phyloP scores from a whole-genome alignment of 2,797 vertebrate species.

The Zenarchopterus dispar region DNA sequence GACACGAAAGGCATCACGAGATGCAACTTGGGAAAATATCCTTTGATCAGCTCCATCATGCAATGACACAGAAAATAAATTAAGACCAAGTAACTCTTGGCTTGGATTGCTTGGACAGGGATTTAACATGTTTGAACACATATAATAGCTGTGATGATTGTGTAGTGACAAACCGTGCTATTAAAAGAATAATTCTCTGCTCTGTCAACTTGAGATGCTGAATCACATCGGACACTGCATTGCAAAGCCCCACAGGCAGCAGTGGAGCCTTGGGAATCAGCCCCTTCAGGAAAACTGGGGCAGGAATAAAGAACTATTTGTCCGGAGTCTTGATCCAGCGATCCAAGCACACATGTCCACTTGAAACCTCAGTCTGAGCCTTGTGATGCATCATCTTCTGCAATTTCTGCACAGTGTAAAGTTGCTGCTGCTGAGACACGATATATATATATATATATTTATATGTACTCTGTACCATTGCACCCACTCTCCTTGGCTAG shows the following conservation, averaged over 20 bases:
- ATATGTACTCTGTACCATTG: slow-evolving; percentile 6
- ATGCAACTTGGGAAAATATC: background rate
- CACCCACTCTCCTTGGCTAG: slow-evolving; percentile 21
- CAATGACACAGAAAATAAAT: slow-evolving; percentile 35
- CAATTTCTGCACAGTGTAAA: background rate
- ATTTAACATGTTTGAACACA: slow-evolving; percentile 39
- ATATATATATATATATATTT: no score
- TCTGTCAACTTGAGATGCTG: slow-evolving; percentile 51
- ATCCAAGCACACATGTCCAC: slow-evolving; percentile 5
- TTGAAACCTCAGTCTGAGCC: slow-evolving; percentile 14
- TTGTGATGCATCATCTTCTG: background rate
- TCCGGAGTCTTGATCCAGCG: slow-evolving; percentile 11
- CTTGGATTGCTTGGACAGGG: background rate
- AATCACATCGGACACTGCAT: slow-evolving; percentile 43
- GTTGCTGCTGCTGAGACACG: background rate
- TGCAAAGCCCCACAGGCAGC: slow-evolving; percentile 22
- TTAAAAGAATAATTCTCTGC: slow-evolving; percentile 52
- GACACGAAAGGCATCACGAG: slow-evolving; percentile 3
- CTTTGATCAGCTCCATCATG: slow-evolving; percentile 22
- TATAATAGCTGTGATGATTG: slow-evolving; percentile 38
- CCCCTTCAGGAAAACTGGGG: slow-evolving; percentile 17
- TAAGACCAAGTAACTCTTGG: background rate
- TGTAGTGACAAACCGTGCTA: slow-evolving; percentile 45
- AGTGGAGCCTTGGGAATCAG: slow-evolving; percentile 15
- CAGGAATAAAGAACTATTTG: slow-evolving; percentile 34